Evolutionary conservation across 2,888 invertebrate species (phyloP).

Genomic region (Glyphotaelius pellucidus): DNA sequence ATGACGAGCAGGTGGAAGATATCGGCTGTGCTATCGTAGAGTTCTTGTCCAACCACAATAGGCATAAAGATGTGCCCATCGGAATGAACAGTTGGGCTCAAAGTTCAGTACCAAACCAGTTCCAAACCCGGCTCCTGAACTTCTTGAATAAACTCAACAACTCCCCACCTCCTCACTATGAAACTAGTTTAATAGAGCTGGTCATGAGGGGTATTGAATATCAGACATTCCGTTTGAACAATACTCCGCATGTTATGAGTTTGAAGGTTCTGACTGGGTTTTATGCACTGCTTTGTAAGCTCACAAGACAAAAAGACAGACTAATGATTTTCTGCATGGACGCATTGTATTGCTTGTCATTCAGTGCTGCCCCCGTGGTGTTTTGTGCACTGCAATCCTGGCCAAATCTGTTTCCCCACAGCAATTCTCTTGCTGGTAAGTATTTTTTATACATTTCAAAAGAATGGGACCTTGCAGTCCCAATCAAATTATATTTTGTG

Average conservation of each 20-base stretch:
- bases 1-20: conserved; percentile 68
- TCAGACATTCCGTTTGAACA: conserved; percentile 72
- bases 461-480: not conserved
- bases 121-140: conserved; percentile 73
- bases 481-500: no score
- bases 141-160: conserved; percentile 69
- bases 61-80: conserved; percentile 66
- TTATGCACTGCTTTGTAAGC: conserved; percentile 73
- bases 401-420: conserved; percentile 73
- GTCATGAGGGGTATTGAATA: conserved; percentile 72
- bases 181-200: conserved; percentile 68
- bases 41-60: conserved; percentile 48
- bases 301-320: conserved; percentile 70
- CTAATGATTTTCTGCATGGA: conserved; percentile 73
- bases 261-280: conserved; percentile 74
- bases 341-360: conserved; percentile 75
- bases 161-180: conserved; percentile 66
- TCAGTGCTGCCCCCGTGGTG: conserved; percentile 72
- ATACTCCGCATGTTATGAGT: conserved; percentile 71
- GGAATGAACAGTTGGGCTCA: conserved; percentile 68
- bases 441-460: conserved; percentile 42
- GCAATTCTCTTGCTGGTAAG: conserved; percentile 73
- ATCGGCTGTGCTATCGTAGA: conserved; percentile 57
- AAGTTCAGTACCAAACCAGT: conserved; percentile 70
- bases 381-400: conserved; percentile 74